phyloP scores from a whole-genome alignment of 1,140 invertebrate genomes.

The Hetaerina americana region DNA sequence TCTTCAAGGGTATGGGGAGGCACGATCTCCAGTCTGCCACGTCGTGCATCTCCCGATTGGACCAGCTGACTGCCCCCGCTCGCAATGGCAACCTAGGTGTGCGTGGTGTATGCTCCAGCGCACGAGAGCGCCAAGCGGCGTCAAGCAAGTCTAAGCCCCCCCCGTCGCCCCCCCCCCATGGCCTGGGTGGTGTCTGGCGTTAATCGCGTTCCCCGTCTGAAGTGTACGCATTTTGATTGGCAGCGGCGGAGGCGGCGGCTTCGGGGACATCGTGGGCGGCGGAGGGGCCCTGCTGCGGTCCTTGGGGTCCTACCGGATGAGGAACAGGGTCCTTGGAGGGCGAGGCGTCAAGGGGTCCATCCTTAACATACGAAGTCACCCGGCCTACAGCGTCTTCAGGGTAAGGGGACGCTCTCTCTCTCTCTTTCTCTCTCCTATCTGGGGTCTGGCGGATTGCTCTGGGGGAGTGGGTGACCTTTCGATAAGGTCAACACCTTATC shows the following conservation, averaged over 20 bases:
- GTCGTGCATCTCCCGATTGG: too few relatives aligned
- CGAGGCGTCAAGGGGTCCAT: not conserved
- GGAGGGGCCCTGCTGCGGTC: not conserved
- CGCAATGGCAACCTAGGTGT: not conserved
- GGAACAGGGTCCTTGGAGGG: not conserved
- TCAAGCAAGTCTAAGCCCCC: not conserved
- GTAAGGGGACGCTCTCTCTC: too few relatives aligned
- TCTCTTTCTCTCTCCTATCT: too few relatives aligned
- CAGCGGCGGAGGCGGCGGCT: not conserved
- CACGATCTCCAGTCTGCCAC: too few relatives aligned
- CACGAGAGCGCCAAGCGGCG: not conserved
- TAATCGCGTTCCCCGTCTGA: not conserved
- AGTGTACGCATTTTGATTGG: not conserved
- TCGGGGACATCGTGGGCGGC: not conserved
- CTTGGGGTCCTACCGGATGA: not conserved
- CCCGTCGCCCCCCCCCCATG: not conserved
- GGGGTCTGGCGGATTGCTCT: too few relatives aligned
- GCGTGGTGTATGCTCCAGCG: not conserved
- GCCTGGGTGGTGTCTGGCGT: not conserved
- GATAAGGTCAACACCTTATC: too few relatives aligned
- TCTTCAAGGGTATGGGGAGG: too few relatives aligned
- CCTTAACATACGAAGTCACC: not conserved
- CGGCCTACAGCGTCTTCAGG: not conserved
- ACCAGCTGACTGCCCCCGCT: too few relatives aligned
- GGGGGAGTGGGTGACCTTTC: too few relatives aligned